Percentiles rank a stretch among this genome's conserved stretches.
Conservation (phyloP, 2,888 invertebrate species). For the Zelleria hepariella region DNA sequence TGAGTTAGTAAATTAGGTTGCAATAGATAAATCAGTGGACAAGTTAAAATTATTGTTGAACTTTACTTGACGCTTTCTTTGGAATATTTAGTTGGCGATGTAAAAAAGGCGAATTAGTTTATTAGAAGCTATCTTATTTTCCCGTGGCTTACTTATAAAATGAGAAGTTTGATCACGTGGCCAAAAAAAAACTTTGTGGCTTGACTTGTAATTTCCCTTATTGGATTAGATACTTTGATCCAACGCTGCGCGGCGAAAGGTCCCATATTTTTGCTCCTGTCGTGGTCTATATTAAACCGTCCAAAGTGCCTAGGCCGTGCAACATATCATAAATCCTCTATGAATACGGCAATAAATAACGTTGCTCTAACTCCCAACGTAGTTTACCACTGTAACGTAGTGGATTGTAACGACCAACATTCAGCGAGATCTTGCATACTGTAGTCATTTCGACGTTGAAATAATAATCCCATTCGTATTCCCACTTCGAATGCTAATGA, state of each 20-base stretch:
- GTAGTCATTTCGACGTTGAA: background rate
- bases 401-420: background rate
- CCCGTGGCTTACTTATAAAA: too few species aligned
- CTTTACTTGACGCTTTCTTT: too few species aligned
- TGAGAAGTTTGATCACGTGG: too few species aligned
- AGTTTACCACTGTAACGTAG: background rate
- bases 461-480: background rate
- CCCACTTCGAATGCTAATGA: background rate
- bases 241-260: background rate
- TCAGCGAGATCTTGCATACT: background rate
- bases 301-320: background rate
- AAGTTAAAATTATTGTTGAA: too few species aligned
- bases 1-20: too few species aligned
- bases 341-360: background rate
- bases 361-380: background rate
- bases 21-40: too few species aligned
- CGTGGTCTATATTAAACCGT: background rate
- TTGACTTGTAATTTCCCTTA: too few species aligned
- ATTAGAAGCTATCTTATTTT: too few species aligned
- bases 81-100: too few species aligned
- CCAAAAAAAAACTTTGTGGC: too few species aligned
- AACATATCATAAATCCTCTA: background rate
- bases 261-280: background rate
- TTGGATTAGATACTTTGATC: background rate
- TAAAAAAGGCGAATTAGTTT: too few species aligned